phyloP scores from a whole-genome alignment of 2,113 vertebrate species.

The Naja naja region DNA sequence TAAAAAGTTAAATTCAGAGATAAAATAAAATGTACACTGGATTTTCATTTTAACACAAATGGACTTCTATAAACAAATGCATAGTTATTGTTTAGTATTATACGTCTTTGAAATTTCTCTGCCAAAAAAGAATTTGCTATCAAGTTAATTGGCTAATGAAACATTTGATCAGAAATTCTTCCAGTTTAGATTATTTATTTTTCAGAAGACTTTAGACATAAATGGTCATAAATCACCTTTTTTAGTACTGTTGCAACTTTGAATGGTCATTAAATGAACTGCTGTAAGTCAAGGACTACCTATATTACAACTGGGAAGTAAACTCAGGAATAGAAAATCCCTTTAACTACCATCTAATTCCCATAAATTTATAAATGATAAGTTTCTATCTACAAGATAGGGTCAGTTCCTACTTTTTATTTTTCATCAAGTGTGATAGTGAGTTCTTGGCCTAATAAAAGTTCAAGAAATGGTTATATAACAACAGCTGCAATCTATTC shows the following conservation, averaged over 20 bases:
- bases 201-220: background rate
- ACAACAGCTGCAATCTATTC: background rate
- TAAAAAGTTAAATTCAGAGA: background rate
- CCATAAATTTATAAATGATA: background rate
- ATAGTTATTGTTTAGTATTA: background rate
- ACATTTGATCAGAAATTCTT: background rate
- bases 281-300: background rate
- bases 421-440: background rate
- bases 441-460: background rate
- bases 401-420: background rate
- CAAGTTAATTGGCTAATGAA: background rate
- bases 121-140: background rate
- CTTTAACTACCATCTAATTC: background rate
- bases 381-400: background rate
- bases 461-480: background rate
- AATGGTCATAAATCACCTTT: background rate
- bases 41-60: background rate
- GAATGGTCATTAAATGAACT: background rate
- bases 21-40: background rate
- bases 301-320: background rate
- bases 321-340: background rate
- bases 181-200: background rate
- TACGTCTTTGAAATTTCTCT: background rate
- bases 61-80: background rate
- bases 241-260: background rate